Base-by-base conservation (phyloP, 1,140 invertebrate species). In the Ostrea denselamellosa region DNA sequence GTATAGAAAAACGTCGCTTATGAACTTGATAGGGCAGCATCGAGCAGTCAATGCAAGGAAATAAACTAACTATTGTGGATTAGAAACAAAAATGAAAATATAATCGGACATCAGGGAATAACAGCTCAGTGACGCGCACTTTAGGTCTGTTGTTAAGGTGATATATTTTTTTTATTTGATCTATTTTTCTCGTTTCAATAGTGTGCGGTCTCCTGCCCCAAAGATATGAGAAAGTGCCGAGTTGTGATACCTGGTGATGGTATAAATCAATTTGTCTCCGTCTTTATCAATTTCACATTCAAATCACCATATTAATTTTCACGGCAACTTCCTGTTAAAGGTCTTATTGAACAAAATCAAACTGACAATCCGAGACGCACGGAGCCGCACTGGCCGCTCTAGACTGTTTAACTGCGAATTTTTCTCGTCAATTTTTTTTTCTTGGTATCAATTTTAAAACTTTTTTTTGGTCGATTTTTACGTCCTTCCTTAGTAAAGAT, bases 221-320 rank as follows among this genome's bases (percentile, higher is more conserved):
- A n/a, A 62, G 56, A 62, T 5, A 62, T 19, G n/a, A n/a, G n/a
- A 62, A 62, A 62, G 56, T 62, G 56, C 56, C n/a, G n/a, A 62
- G 56, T n/a, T 19, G 56, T 62, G 7, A 19, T 19, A 62, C n/a
- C 17, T 62, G n/a, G 56, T 17, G 56, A 62, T 62, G 17, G 17
- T 62, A 62, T 12, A 77, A 77, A 28, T 77, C 25, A 77, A 77
- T 77, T 77, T 77, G 68, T 44, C 4, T 77, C 68, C 68, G 25
- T 77, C 12, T 77, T 77, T 77, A 77, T 77, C 22, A 77, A 77
- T 77, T 77, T 62, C 14, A 34, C 68, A 77, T 77, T 77, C 68
- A 77, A 77, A 34, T 77, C 28, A 28, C 14, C 68, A 14, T 77
- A 9, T 77, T 28, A 77, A 28, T 77, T 77, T 34, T 77, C 28